Conservation (phyloP, 1,140 invertebrate species). For the Melitaea cinxia region DNA sequence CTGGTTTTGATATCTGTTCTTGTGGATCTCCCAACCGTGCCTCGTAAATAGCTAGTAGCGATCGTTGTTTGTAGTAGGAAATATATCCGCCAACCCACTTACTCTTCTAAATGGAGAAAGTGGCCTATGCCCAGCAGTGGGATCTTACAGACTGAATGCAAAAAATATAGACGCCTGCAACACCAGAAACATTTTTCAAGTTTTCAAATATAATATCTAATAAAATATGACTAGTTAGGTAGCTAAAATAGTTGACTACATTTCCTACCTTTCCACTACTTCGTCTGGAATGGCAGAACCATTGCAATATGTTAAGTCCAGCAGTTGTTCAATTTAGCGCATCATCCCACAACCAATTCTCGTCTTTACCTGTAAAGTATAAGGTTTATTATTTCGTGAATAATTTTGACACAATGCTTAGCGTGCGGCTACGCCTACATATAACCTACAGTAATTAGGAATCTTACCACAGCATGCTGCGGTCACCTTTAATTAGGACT, state of each 20-base stretch:
- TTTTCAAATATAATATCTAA: too few species aligned
- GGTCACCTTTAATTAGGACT: constrained; percentile 42
- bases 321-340: constrained; percentile 1
- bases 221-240: too few species aligned
- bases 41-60: not conserved
- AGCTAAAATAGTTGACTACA: too few species aligned
- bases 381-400: constrained; percentile 11
- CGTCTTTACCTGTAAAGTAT: not conserved
- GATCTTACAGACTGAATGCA: too few species aligned
- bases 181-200: too few species aligned
- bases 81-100: too few species aligned
- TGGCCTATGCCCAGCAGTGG: too few species aligned
- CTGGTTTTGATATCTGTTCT: not conserved
- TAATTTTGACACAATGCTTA: constrained; percentile 17
- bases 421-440: constrained; percentile 26
- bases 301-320: not conserved
- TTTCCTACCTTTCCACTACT: not conserved
- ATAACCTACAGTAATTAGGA: constrained; percentile 43
- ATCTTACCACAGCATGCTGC: constrained; percentile 40
- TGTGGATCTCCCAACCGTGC: not conserved
- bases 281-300: not conserved
- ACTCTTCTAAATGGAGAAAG: too few species aligned
- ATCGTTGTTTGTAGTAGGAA: too few species aligned
- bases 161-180: too few species aligned
- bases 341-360: not conserved